These are phyloP conservation scores for Chymomyza costata DNA, from an alignment of 1,140 invertebrate genomes.

Conservation along the genomic window DNA sequence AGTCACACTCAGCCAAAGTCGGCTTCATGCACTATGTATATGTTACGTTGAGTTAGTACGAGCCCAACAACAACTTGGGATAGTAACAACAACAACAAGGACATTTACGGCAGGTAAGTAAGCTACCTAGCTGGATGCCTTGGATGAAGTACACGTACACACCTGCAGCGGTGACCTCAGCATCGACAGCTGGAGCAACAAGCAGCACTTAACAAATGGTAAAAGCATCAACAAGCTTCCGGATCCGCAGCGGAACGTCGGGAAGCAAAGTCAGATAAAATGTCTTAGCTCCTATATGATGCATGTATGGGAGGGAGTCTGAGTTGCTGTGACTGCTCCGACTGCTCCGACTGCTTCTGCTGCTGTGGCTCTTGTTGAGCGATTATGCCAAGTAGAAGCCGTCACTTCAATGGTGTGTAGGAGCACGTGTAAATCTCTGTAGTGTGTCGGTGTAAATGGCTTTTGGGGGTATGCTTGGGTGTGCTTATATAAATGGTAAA, in stretches of 20 bases:
- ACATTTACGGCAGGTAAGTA: conserved; percentile 24
- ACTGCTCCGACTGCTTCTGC: conserved; percentile 13
- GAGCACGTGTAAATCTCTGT: conserved; percentile 13
- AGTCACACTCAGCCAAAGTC: too few relatives aligned
- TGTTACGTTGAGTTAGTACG: too few relatives aligned
- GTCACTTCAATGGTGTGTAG: conserved; percentile 51
- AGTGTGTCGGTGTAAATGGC: conserved; percentile 15
- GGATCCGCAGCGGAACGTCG: conserved; percentile 66
- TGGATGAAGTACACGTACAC: neutral
- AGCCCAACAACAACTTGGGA: conserved; percentile 59
- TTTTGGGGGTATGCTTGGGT: too few relatives aligned
- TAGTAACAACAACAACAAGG: conserved; percentile 5
- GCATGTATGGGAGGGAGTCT: too few relatives aligned
- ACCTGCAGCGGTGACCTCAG: conserved; percentile 65
- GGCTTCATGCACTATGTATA: too few relatives aligned
- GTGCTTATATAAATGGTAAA: too few relatives aligned
- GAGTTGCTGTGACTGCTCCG: neutral
- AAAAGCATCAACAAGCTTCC: conserved; percentile 73
- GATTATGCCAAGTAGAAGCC: conserved; percentile 66
- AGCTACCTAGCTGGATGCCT: conserved; percentile 16
- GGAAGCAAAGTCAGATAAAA: conserved; percentile 56
- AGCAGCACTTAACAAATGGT: conserved; percentile 73
- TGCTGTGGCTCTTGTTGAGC: conserved; percentile 43
- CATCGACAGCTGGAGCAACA: conserved; percentile 71
- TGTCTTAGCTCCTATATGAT: conserved; percentile 66